Evolutionary conservation across 2,797 vertebrate species (phyloP).

Genomic region (Carapus acus): DNA sequence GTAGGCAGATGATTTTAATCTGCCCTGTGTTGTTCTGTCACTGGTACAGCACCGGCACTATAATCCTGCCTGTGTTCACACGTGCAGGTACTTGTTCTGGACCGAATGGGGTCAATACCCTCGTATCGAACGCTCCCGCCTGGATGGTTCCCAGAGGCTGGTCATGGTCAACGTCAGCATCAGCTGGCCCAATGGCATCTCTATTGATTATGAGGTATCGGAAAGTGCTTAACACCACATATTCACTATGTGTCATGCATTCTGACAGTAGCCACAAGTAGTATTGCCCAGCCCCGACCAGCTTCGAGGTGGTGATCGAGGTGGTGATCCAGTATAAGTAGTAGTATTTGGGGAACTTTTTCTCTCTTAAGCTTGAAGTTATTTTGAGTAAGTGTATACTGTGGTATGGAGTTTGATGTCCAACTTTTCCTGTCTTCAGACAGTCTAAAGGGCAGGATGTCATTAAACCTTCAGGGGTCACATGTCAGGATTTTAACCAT

Average conservation of each 20-base stretch:
- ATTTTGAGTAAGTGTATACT: no score
- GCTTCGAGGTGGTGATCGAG: no score
- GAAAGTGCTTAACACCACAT: background rate
- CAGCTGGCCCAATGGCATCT: slow-evolving; percentile 97
- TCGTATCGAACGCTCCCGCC: slow-evolving; percentile 87
- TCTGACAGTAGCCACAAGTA: background rate
- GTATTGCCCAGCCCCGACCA: no score
- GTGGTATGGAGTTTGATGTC: no score
- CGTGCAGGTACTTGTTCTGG: slow-evolving; percentile 91
- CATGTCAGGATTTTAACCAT: no score
- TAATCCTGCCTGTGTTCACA: slow-evolving; percentile 6
- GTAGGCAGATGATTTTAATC: slow-evolving; percentile 59
- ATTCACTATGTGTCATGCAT: background rate
- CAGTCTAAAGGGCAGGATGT: no score
- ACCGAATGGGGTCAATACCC: slow-evolving; percentile 98
- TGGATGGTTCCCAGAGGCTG: slow-evolving; percentile 85
- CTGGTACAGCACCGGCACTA: no score
- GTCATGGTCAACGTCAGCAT: slow-evolving; percentile 92
- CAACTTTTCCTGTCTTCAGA: no score
- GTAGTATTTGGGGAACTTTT: no score
- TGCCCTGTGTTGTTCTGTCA: background rate
- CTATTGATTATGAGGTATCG: slow-evolving; percentile 92
- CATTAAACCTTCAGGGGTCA: no score
- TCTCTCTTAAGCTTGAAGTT: background rate
- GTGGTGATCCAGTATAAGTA: no score